phyloP scores from a whole-genome alignment of 2,797 vertebrate species.

The Chelidonichthys spinosus region DNA sequence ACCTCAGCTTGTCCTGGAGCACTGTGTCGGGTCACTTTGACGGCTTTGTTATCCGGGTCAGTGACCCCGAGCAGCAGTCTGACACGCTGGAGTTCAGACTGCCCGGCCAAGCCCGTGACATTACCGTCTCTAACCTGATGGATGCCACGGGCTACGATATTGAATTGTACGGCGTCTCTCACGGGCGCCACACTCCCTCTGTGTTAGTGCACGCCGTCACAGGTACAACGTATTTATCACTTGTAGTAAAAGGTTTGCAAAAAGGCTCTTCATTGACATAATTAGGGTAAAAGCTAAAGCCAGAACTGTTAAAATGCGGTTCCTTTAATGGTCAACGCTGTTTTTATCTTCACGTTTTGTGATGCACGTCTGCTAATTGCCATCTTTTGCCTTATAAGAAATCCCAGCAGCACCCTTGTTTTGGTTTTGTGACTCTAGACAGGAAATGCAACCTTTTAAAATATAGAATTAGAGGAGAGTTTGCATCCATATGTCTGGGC shows the following conservation, averaged over 20 bases:
- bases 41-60: conserved; percentile 86
- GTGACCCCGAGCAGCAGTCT: conserved; percentile 79
- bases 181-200: conserved; percentile 83
- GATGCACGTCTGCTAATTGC: neutral
- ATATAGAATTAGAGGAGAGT: neutral
- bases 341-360: neutral
- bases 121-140: conserved; percentile 85
- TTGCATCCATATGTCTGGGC: conserved; percentile 12
- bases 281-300: neutral
- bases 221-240: conserved; percentile 84
- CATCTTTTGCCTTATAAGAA: neutral
- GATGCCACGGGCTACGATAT: conserved; percentile 88
- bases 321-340: neutral
- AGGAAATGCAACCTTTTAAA: neutral
- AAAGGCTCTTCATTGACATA: neutral
- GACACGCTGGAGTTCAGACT: conserved; percentile 85
- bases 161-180: conserved; percentile 87
- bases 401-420: neutral
- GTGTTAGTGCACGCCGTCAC: conserved; percentile 86
- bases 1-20: conserved; percentile 91
- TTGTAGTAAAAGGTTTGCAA: conserved; percentile 4
- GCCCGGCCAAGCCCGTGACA: conserved; percentile 78
- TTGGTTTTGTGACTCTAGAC: conserved; percentile 5
- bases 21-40: conserved; percentile 86
- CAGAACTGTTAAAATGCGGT: neutral